These are phyloP conservation scores for Nasua narica DNA, from an alignment of 2,797 vertebrate genomes.

Conservation along the genomic window DNA sequence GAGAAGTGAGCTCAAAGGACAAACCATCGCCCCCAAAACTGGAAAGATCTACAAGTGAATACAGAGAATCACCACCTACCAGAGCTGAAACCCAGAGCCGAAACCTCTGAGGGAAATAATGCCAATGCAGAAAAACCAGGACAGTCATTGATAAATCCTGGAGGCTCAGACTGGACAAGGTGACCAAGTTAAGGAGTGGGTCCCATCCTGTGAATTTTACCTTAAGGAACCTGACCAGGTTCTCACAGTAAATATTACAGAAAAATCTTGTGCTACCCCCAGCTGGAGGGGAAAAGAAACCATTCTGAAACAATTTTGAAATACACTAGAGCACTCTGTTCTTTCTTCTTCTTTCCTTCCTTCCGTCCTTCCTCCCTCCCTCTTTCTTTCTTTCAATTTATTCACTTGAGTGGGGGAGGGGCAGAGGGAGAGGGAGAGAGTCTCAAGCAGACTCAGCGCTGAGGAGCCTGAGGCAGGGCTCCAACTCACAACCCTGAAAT, in stretches of 20 bases:
- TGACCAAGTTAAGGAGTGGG: not conserved
- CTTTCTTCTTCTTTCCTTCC: too few relatives aligned
- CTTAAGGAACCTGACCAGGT: not conserved
- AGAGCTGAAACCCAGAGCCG: not conserved
- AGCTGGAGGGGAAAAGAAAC: not conserved
- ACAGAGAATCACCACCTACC: not conserved
- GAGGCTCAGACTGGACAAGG: not conserved
- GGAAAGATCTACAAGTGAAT: not conserved
- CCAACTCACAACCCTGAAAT: too few relatives aligned
- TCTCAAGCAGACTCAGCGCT: too few relatives aligned
- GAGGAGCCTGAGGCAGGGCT: too few relatives aligned
- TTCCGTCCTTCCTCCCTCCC: too few relatives aligned
- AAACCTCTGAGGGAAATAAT: not conserved
- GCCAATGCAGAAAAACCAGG: not conserved
- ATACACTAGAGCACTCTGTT: not conserved
- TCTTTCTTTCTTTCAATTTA: too few relatives aligned
- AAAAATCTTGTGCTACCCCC: not conserved
- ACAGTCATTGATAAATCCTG: not conserved
- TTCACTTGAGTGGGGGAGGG: too few relatives aligned
- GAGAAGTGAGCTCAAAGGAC: not conserved
- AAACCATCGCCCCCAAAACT: not conserved
- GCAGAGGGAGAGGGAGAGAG: too few relatives aligned
- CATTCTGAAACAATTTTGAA: not conserved
- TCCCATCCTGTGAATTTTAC: not conserved
- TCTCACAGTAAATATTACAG: not conserved